Evolutionary conservation across 2,797 vertebrate species (phyloP).

Genomic region (Moxostoma hubbsi): DNA sequence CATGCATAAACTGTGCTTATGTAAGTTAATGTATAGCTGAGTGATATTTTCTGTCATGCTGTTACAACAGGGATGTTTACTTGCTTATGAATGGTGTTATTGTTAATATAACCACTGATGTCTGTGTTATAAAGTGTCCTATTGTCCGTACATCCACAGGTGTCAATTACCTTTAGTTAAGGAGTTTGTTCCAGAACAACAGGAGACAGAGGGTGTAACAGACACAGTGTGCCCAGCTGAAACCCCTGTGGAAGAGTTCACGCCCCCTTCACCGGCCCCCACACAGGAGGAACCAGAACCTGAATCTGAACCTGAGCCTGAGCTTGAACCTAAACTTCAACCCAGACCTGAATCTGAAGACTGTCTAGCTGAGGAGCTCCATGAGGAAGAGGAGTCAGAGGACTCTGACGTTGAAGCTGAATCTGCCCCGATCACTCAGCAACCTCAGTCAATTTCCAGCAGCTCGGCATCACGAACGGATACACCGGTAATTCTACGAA

Average conservation of each 20-base stretch:
- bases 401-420: constrained; percentile 51
- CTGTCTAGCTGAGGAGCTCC: constrained; percentile 13
- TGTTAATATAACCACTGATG: constrained; percentile 8
- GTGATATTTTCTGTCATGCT: background rate
- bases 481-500: constrained; percentile 65
- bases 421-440: constrained; percentile 66
- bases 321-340: constrained; percentile 40
- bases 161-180: constrained; percentile 42
- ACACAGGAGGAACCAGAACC: constrained; percentile 53
- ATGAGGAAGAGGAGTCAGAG: constrained; percentile 35
- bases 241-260: constrained; percentile 45
- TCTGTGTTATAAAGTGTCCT: background rate
- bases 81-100: background rate
- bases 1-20: constrained; percentile 5
- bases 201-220: constrained; percentile 59
- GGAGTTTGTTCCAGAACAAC: constrained; percentile 45
- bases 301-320: constrained; percentile 21
- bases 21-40: constrained; percentile 3
- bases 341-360: background rate
- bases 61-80: background rate
- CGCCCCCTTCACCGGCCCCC: constrained; percentile 48
- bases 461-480: constrained; percentile 38
- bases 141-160: constrained; percentile 36
- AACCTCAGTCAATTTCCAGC: constrained; percentile 68
- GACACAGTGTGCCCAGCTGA: constrained; percentile 11